phyloP scores from a whole-genome alignment of 2,888 invertebrate genomes.

The Limulus polyphemus region DNA sequence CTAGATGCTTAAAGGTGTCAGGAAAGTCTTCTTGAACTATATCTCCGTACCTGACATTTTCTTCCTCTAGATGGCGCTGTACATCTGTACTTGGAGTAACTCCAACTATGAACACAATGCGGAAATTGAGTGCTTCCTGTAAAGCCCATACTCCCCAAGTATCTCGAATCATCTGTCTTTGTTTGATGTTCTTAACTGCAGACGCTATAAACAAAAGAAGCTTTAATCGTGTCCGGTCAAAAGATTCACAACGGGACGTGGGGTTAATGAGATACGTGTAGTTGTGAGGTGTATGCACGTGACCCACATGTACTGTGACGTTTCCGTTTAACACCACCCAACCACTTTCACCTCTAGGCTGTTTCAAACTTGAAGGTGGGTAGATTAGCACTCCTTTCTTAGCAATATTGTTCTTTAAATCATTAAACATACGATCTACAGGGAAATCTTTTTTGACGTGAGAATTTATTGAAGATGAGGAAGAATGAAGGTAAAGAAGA shows the following conservation, averaged over 20 bases:
- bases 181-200: constrained; percentile 22
- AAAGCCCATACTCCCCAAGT: constrained; percentile 30
- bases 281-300: constrained; percentile 16
- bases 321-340: constrained; percentile 15
- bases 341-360: neutral
- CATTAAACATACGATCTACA: too few relatives aligned
- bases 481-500: too few relatives aligned
- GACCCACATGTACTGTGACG: constrained; percentile 18
- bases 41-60: constrained; percentile 24
- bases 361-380: too few relatives aligned
- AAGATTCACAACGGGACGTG: constrained; percentile 15
- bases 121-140: constrained; percentile 25
- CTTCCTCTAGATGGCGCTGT: constrained; percentile 15
- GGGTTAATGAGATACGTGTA: constrained; percentile 16
- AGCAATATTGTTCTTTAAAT: too few relatives aligned
- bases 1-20: constrained; percentile 28
- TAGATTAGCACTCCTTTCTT: too few relatives aligned
- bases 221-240: constrained; percentile 5
- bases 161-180: constrained; percentile 29
- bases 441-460: too few relatives aligned
- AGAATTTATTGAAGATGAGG: too few relatives aligned
- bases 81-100: constrained; percentile 1
- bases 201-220: constrained; percentile 27
- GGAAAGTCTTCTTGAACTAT: constrained; percentile 27
- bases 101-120: constrained; percentile 27